Evolutionary conservation across 2,888 invertebrate species (phyloP), one percentile per base, ranked within the genome.

Genomic region (Lycaena phlaeas): DNA sequence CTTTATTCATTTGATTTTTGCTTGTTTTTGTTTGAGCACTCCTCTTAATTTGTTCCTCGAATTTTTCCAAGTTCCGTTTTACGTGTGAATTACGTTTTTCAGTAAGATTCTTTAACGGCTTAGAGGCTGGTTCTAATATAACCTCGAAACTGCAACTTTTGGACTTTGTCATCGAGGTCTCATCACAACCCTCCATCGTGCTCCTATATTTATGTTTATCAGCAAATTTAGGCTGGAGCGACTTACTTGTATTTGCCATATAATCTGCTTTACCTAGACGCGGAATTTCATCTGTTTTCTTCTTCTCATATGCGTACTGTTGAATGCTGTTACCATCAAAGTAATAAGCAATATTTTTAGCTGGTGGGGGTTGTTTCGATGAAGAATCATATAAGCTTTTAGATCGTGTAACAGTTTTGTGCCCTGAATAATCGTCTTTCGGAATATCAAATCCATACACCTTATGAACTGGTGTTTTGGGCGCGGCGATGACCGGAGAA

Each of bases 41-140:
- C 44, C 76, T 85, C 10, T 73, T 60, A 30, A 77, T 87, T 72
- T 74, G 85, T 30, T 85, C 86, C 54, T 88, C 87, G 43, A 89
- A 89, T 55, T 89, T 88, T 39, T 87, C 87, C 18, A 89, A 59
- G 64, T 89, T 89, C 51, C 87, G 85, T 48, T 85, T 76, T 0
- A 86, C 85, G 37, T 86, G 85, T 0, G 85, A 85, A 42, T 73
- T 77, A 5, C 81, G 56, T 55, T 85, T 86, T 31, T 85, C 85
- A 65, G 76, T 75, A 2, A 84, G 50, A 59, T 78, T 79, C 48
- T 78, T 85, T 1, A 84, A 49, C 0, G 81, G 81, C 45, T 81
- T 81, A 0, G 81, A 78, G 1, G 84, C 82, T 0, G 84, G 82
- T 52, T 86, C 85, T 51, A 86, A 52, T 0, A 86, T 78, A 0